A percentile compares a stretch with the other conserved stretches of the same genome.
Evolutionary conservation across 2,797 vertebrate species (phyloP).

Genomic region (Sciurus carolinensis): DNA sequence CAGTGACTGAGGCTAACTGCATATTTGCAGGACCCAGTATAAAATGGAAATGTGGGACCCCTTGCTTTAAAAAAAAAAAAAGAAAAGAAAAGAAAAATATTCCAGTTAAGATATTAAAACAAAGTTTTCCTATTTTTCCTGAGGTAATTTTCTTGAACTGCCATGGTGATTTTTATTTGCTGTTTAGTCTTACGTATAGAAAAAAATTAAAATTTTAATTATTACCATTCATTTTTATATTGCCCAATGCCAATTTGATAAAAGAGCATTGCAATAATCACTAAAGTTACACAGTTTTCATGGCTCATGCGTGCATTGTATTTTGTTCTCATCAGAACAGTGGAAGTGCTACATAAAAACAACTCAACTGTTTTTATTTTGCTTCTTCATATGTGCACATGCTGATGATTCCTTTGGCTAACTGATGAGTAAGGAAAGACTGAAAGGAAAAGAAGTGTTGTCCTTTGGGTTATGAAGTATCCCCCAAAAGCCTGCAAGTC

Average conservation of each 20-base stretch:
- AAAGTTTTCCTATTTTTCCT: neutral
- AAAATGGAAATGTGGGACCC: neutral
- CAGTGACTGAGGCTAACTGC: too few species aligned
- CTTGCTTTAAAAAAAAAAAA: neutral
- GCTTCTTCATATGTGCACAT: neutral
- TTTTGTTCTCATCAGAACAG: slow-evolving; percentile 4
- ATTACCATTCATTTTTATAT: neutral
- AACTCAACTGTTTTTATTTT: neutral
- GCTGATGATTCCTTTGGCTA: neutral
- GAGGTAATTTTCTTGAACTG: neutral
- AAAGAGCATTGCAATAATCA: neutral
- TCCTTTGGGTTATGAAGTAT: too few species aligned
- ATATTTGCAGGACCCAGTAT: neutral
- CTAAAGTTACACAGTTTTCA: neutral
- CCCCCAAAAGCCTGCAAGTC: too few species aligned
- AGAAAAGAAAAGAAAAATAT: neutral
- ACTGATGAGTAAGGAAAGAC: neutral
- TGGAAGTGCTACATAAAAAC: neutral
- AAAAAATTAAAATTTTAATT: slow-evolving; percentile 27
- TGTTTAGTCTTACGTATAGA: slow-evolving; percentile 24
- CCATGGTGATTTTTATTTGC: neutral
- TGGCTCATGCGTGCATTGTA: neutral
- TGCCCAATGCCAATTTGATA: neutral
- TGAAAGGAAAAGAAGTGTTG: neutral
- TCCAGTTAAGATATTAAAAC: neutral